Evolutionary conservation across 2,113 vertebrate species (phyloP), one percentile per base, ranked within the genome.

Genomic region (Spea multiplicata): DNA sequence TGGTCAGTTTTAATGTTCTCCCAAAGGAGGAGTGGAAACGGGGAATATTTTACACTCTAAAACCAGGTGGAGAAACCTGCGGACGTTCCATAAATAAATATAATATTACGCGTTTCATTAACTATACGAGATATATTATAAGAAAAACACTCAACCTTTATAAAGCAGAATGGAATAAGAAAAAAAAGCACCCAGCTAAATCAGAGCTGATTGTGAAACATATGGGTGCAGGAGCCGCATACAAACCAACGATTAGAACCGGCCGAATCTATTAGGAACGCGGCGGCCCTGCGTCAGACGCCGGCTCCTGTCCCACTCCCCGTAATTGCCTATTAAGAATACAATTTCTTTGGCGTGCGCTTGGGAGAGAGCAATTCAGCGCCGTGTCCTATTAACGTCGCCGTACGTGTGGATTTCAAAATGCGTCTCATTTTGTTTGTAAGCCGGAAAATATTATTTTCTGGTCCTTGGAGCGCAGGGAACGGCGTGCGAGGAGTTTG

Each of bases 291-390:
- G 7, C 47, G 17, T 16, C 16, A n/a, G 14, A 16, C 67, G 50
- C 50, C 67, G 50, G 16, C n/a, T 13, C 48, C 30, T 48, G 5
- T 30, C 4, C 5, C 49, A 10, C n/a, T 44, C 16, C 3, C 4
- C 49, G 0, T 71, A 71, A 71, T 71, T 71, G 69, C 69, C 49
- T 71, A 71, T 71, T 71, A 71, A 53, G 49, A 44, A 12, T 13
- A 44, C 69, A 52, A 71, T 71, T 71, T 71, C 48, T n/a, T 59
- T 44, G 13, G 49, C 53, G 69, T 48, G 6, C 30, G 55, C 6
- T 12, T 5, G 12, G 8, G 4, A 59, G 55, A 59, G 55, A 13
- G 10, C 55, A 59, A 13, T 13, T 13, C 55, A 13, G 14, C 14
- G 10, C 4, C 10, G 55, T 13, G 55, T 1, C 55, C 55, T 59